phyloP scores from a whole-genome alignment of 1,140 invertebrate genomes.

The Akabosia matsudoensis region DNA sequence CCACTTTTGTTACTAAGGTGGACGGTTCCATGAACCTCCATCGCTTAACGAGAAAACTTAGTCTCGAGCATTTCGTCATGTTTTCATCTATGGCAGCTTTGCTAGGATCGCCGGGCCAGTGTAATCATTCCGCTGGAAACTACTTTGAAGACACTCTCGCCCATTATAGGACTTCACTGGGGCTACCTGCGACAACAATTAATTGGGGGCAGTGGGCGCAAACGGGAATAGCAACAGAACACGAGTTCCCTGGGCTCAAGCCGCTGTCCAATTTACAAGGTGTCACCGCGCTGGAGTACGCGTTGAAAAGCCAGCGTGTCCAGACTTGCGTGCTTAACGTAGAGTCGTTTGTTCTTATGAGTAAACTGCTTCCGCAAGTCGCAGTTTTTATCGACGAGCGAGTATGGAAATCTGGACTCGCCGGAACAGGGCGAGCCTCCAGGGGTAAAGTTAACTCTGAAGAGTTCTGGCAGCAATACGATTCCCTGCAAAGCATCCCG shows the following conservation, averaged over 20 bases:
- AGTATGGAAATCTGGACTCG: neutral
- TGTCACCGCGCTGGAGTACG: neutral
- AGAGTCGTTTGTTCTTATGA: neutral
- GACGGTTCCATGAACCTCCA: neutral
- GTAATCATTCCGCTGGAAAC: constrained; percentile 3
- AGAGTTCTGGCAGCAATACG: constrained; percentile 6
- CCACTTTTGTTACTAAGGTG: neutral
- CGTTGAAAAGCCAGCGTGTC: neutral
- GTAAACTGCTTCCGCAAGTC: neutral
- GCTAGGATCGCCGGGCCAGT: neutral
- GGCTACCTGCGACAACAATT: neutral
- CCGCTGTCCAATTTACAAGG: neutral
- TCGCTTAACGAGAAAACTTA: neutral
- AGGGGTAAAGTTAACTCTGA: neutral
- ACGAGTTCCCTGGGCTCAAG: neutral
- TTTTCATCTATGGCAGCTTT: neutral
- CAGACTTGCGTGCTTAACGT: neutral
- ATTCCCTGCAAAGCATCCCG: neutral
- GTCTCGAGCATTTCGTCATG: neutral
- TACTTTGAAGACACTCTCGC: neutral
- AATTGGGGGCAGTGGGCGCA: constrained; percentile 6
- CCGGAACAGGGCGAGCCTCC: neutral
- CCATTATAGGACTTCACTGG: neutral
- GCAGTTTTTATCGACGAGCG: neutral
- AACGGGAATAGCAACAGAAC: neutral